These are phyloP conservation scores for Macrotis lagotis DNA, from an alignment of 2,113 vertebrate species.

Conservation along the genomic window DNA sequence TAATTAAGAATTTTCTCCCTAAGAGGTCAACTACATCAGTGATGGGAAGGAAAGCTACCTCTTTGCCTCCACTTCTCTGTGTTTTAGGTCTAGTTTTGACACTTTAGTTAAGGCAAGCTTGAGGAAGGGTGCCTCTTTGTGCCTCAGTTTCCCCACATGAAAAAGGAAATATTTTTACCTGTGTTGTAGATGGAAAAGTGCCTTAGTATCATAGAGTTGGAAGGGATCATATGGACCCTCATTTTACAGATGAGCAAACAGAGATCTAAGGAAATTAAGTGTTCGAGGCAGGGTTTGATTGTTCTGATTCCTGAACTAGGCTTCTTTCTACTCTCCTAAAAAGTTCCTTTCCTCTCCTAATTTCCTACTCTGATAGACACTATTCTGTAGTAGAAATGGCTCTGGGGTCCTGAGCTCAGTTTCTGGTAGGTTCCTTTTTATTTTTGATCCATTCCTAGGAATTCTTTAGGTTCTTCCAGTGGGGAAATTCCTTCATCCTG, in stretches of 20 bases:
- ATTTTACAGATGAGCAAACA: neutral
- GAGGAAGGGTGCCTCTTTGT: neutral
- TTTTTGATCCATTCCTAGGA: no score
- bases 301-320: no score
- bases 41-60: neutral
- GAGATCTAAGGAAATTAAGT: neutral
- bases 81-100: neutral
- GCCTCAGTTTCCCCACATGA: neutral
- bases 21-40: neutral
- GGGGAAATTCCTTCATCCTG: no score
- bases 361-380: no score
- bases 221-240: neutral
- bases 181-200: neutral
- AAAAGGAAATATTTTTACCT: neutral
- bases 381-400: no score
- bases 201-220: neutral
- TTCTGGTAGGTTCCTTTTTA: no score
- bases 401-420: no score
- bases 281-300: neutral
- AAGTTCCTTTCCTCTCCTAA: no score
- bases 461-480: no score
- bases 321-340: no score
- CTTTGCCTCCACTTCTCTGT: neutral
- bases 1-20: neutral
- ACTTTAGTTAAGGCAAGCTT: neutral